Percentiles rank a stretch among this genome's conserved stretches.
These are phyloP conservation scores for Phymastichus coffea DNA, from an alignment of 1,140 invertebrate species.

Conservation along the genomic window DNA sequence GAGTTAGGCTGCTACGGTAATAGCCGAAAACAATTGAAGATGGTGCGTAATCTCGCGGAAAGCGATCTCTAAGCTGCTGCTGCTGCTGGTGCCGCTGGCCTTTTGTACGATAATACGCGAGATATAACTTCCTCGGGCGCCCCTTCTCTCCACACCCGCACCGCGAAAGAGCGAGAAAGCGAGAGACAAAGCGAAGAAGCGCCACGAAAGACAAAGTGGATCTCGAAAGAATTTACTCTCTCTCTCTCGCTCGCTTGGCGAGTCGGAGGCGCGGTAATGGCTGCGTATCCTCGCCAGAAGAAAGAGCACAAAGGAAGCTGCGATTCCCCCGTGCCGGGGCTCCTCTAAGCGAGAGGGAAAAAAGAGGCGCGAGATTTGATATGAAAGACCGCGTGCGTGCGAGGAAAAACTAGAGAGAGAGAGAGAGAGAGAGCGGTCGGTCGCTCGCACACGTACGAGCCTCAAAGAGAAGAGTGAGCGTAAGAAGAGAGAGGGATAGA, in stretches of 20 bases:
- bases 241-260: neutral
- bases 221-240: slow-evolving; percentile 1
- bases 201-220: too few relatives aligned
- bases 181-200: neutral
- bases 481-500: slow-evolving; percentile 1
- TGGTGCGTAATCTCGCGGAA: too few relatives aligned
- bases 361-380: neutral
- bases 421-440: slow-evolving; percentile 13
- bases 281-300: slow-evolving; percentile 25
- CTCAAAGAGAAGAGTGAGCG: slow-evolving; percentile 18
- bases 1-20: too few relatives aligned
- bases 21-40: too few relatives aligned
- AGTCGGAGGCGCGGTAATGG: slow-evolving; percentile 4
- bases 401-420: slow-evolving; percentile 6
- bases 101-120: too few relatives aligned
- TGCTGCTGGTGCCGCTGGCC: too few relatives aligned
- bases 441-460: slow-evolving; percentile 16
- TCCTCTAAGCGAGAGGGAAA: slow-evolving; percentile 21
- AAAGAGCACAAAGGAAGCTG: slow-evolving; percentile 20
- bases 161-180: neutral
- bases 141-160: neutral
- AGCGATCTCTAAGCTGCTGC: too few relatives aligned
- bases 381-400: too few relatives aligned
- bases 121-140: too few relatives aligned
- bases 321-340: slow-evolving; percentile 12